Evolutionary conservation across 2,797 vertebrate species (phyloP), one percentile per base, ranked within the genome.

Genomic region (Typhlichthys subterraneus): DNA sequence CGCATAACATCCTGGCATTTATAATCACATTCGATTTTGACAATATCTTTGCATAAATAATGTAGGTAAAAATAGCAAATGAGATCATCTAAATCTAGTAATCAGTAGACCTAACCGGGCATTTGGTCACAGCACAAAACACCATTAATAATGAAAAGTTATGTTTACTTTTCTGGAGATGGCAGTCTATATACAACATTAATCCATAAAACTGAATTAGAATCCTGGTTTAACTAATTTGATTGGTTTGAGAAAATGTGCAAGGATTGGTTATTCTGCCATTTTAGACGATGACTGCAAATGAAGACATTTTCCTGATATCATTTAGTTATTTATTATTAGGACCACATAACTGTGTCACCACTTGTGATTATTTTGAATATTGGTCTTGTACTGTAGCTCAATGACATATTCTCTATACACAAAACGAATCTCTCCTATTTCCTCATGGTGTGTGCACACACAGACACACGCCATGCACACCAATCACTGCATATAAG

Each of bases 321-420:
- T 56, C 10, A 53, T 10, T 51, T 63, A 66, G 48, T 72, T 45
- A 59, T 59, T 69, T 53, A 62, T 61, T 63, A 42, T 64, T 45
- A 57, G 61, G 56, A 15, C 15, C 1, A 9, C 31, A 81, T 53
- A 58, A 83, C 48, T 72, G 56, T 75, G 57, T 81, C 81, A 78
- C 77, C 89, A 83, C 85, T 84, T 70, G 65, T 73, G 47, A 90
- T 70, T 84, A 86, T 61, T 69, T 80, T 61, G 84, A 81, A 85
- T 73, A 72, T 77, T 67, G 75, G 53, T 31, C 83, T 80, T 42
- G 15, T 17, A 42, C 31, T 42, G 38, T 38, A 57, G 12, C 55
- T 56, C 42, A 61, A 55, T 66, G 7, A 56, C 56, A 46, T 33
- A 23, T 45, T 11, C 10, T 38, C 14, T 49, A 17, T 31, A 53